A percentile compares a stretch with the other conserved stretches of the same genome.
phyloP scores from a whole-genome alignment of 1,140 invertebrate species.

The Euura lappo region DNA sequence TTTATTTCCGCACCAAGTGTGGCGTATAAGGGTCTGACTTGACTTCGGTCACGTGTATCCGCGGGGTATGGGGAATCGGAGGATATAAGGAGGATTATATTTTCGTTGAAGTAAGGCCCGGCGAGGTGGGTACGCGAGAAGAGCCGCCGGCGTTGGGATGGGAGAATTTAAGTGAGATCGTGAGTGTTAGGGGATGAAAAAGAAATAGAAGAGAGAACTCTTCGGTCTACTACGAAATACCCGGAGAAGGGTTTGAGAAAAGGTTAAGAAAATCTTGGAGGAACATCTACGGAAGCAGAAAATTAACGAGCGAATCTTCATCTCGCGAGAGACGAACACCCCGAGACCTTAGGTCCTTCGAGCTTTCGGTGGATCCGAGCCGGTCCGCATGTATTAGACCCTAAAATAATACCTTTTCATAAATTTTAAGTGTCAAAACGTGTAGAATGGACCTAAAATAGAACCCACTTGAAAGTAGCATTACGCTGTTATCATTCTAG shows the following conservation, averaged over 20 bases:
- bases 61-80: not conserved
- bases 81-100: not conserved
- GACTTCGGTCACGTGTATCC: too few relatives aligned
- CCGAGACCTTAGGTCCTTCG: not conserved
- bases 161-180: not conserved
- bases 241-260: too few relatives aligned
- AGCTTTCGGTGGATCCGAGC: too few relatives aligned
- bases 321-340: not conserved
- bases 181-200: not conserved
- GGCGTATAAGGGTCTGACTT: not conserved
- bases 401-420: too few relatives aligned
- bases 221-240: not conserved
- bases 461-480: too few relatives aligned
- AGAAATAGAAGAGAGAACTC: not conserved
- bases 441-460: too few relatives aligned
- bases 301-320: not conserved
- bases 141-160: not conserved
- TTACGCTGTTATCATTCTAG: too few relatives aligned
- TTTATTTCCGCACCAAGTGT: not conserved
- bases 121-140: not conserved
- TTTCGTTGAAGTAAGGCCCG: not conserved
- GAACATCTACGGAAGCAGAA: not conserved
- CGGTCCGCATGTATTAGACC: too few relatives aligned
- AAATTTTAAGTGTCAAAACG: too few relatives aligned
- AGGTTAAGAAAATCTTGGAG: not conserved